A percentile compares a stretch with the other conserved stretches of the same genome.
These are phyloP conservation scores for Zoanthus gigantus DNA, from an alignment of 92 coral and sea anemone genomes.

Conservation along the genomic window DNA sequence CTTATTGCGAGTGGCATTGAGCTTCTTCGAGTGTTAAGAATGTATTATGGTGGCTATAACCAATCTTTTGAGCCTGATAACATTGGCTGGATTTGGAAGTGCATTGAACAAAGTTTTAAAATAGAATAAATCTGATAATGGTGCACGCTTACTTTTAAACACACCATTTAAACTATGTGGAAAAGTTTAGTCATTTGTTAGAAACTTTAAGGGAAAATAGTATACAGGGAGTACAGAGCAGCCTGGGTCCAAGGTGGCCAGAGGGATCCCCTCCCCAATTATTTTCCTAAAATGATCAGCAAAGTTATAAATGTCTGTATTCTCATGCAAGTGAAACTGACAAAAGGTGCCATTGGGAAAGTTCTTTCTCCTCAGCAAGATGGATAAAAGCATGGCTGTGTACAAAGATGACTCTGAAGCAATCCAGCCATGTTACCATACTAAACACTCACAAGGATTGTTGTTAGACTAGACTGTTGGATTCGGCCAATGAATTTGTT, in stretches of 20 bases:
- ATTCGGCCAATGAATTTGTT: not conserved
- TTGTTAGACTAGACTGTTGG: slow-evolving; percentile 36
- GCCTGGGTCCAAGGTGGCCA: no score
- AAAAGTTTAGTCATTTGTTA: no score
- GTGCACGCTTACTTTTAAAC: not conserved
- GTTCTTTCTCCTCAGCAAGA: slow-evolving; percentile 65
- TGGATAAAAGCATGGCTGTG: slow-evolving; percentile 54
- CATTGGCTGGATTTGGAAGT: slow-evolving; percentile 42
- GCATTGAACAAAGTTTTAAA: not conserved
- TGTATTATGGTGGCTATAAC: not conserved
- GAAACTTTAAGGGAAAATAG: no score
- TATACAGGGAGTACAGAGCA: no score
- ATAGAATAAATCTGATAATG: not conserved
- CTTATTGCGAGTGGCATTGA: slow-evolving; percentile 26
- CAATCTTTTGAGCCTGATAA: slow-evolving; percentile 18
- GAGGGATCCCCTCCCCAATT: no score
- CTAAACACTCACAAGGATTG: slow-evolving; percentile 65
- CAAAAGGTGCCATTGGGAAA: slow-evolving; percentile 66
- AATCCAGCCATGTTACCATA: slow-evolving; percentile 65
- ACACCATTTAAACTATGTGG: no score
- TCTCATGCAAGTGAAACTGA: slow-evolving; percentile 62
- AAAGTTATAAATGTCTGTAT: slow-evolving; percentile 57
- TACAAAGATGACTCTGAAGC: slow-evolving; percentile 65
- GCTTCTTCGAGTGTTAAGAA: slow-evolving; percentile 22
- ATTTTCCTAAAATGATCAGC: slow-evolving; percentile 30